Evolutionary conservation across 2,797 vertebrate genomes (phyloP), one percentile per base, ranked within the genome.

Genomic region (Valencia hispanica): DNA sequence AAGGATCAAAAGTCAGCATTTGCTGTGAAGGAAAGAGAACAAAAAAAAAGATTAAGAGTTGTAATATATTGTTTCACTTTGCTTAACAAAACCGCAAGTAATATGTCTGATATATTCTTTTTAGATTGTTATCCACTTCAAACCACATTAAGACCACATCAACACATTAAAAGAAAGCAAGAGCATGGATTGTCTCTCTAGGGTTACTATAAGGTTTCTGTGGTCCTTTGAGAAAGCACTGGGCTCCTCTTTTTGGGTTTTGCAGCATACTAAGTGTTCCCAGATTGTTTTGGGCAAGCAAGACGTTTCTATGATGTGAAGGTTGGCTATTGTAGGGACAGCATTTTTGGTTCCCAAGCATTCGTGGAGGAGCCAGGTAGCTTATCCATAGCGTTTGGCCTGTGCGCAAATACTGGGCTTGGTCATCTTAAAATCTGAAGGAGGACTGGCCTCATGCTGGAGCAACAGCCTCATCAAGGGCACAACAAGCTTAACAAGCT

Each of bases 1-100:
- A 90, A 34, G 96, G 96, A 90, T 96, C 96, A 84, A 97, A 97
- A 74, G 95, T 95, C 87, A 97, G 89, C 97, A 97, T 96, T 88
- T 96, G 94, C 97, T 97, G 87, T 82, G 77, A 70, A 78, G 51
- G 47, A 82, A 59, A 84, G 15, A 79, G 73, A 0, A 72, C n/a
- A 15, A 83, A 12, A 48, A 36, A 65, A 43, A 30, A 61, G 9
- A 20, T 20, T 86, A 74, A 86, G 32, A 80, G 18, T 59, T 69
- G 17, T 68, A 30, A 66, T 18, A 48, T 4, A 20, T 27, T 22
- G 61, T 27, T 2, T 27, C 15, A 27, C 43, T 22, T 47, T 39
- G 43, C 41, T 70, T 25, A 15, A 61, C 12, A 34, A 50, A 22
- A 7, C 36, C 36, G n/a, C 22, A n/a, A n/a, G 9, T 55, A 72